Conservation (phyloP, 1,140 invertebrate species). For the Anthonomus grandis region DNA sequence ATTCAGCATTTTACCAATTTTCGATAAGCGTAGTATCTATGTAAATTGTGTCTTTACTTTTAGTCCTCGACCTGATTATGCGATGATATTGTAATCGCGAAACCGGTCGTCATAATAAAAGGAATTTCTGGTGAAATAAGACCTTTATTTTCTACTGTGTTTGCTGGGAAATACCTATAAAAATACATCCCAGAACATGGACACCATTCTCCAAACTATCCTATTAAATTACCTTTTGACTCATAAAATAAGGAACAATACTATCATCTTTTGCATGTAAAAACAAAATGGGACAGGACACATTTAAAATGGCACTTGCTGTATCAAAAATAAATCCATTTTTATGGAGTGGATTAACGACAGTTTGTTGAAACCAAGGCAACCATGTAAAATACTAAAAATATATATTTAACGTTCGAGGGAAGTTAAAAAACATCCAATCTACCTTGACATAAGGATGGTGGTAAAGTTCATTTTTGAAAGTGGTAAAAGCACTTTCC, state of each 20-base stretch:
- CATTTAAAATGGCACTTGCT: conserved; percentile 27
- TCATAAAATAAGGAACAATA: conserved; percentile 40
- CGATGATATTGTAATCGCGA: no score
- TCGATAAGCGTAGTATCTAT: no score
- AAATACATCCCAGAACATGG: no score
- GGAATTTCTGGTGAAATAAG: no score
- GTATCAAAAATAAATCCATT: conserved; percentile 44
- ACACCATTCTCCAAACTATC: no score
- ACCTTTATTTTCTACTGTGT: no score
- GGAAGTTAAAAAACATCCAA: neutral
- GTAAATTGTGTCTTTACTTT: no score
- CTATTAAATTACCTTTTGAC: conserved; percentile 31
- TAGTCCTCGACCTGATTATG: no score
- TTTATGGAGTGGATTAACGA: conserved; percentile 63
- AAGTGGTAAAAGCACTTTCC: conserved; percentile 42
- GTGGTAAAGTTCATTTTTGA: conserved; percentile 39
- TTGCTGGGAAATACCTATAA: no score
- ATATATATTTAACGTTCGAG: neutral
- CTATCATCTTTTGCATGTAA: conserved; percentile 43
- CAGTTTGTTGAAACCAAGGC: conserved; percentile 52
- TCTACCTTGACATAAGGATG: conserved; percentile 39
- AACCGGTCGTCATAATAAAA: no score
- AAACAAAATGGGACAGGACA: conserved; percentile 40
- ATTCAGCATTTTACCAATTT: no score
- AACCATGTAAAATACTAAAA: conserved; percentile 36